Conservation (phyloP, 2,797 vertebrate genomes). For the Sebastes steindachneri region DNA sequence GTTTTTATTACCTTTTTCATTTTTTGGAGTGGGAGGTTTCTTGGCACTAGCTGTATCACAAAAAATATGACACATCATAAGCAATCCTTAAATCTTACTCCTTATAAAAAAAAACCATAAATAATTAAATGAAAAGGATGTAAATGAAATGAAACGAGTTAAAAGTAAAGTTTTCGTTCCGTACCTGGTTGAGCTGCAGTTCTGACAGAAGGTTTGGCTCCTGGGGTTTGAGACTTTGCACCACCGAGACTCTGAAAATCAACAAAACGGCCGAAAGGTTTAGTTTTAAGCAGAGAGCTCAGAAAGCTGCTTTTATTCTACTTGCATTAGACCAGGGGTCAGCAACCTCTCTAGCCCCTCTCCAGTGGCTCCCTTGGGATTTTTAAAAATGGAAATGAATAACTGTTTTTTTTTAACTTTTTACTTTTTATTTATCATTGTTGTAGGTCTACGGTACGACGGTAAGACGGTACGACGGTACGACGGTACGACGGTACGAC, state of each 20-base stretch:
- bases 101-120: not conserved
- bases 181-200: constrained; percentile 81
- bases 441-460: too few species aligned
- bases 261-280: not conserved
- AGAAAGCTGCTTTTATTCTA: not conserved
- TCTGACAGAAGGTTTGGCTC: constrained; percentile 88
- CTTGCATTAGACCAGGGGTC: too few species aligned
- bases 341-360: too few species aligned
- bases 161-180: fast-evolving
- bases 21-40: constrained; percentile 74
- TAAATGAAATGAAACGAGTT: fast-evolving
- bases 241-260: constrained; percentile 68
- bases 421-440: too few species aligned
- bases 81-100: constrained; percentile 1
- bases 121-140: not conserved
- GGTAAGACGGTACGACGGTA: too few species aligned
- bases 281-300: not conserved
- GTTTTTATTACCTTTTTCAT: constrained; percentile 72
- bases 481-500: too few species aligned
- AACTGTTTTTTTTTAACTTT: too few species aligned
- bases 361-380: too few species aligned
- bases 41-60: constrained; percentile 77
- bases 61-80: constrained; percentile 56
- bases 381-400: too few species aligned
- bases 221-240: constrained; percentile 81